These are phyloP conservation scores for Oryzias dopingdopingensis DNA, from an alignment of 2,797 vertebrate genomes.

Conservation along the genomic window DNA sequence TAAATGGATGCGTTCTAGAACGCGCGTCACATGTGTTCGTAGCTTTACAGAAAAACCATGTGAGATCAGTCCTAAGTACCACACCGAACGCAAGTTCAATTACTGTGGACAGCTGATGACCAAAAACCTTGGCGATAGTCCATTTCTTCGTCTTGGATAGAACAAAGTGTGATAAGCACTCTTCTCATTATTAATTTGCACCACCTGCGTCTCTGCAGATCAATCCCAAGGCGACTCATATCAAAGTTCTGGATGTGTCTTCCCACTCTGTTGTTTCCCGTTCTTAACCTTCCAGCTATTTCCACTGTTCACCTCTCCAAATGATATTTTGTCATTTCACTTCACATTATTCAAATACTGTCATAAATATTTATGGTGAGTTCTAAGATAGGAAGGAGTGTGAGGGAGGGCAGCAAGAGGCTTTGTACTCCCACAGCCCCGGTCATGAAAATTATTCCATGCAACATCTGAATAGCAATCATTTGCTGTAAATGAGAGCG, in stretches of 20 bases:
- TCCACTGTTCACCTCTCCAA: slow-evolving; percentile 48
- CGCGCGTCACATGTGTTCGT: no score
- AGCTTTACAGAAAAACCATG: slow-evolving; percentile 2
- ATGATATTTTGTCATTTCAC: slow-evolving; percentile 67
- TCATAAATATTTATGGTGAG: slow-evolving; percentile 68
- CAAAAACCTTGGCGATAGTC: slow-evolving; percentile 2
- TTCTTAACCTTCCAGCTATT: slow-evolving; percentile 49
- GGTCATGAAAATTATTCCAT: slow-evolving; percentile 61
- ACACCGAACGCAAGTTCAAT: slow-evolving; percentile 8
- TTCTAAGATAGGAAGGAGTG: slow-evolving; percentile 42
- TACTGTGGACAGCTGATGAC: slow-evolving; percentile 5
- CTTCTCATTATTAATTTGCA: slow-evolving; percentile 17
- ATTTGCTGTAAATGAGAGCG: slow-evolving; percentile 49
- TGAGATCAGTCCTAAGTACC: slow-evolving; percentile 6
- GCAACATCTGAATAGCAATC: slow-evolving; percentile 61
- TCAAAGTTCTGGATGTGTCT: slow-evolving; percentile 28
- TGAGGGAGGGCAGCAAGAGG: slow-evolving; percentile 44
- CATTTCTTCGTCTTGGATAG: neutral
- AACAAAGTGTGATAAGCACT: slow-evolving; percentile 7
- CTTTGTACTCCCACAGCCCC: slow-evolving; percentile 53
- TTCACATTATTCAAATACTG: slow-evolving; percentile 70
- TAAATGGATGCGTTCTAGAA: no score
- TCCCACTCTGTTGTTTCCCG: slow-evolving; percentile 29
- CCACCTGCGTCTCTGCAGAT: slow-evolving; percentile 8
- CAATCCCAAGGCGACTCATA: slow-evolving; percentile 14